A percentile compares a stretch with the other conserved stretches of the same genome.
phyloP scores from a whole-genome alignment of 2,888 invertebrate species.

The Aspidiotus destructor region DNA sequence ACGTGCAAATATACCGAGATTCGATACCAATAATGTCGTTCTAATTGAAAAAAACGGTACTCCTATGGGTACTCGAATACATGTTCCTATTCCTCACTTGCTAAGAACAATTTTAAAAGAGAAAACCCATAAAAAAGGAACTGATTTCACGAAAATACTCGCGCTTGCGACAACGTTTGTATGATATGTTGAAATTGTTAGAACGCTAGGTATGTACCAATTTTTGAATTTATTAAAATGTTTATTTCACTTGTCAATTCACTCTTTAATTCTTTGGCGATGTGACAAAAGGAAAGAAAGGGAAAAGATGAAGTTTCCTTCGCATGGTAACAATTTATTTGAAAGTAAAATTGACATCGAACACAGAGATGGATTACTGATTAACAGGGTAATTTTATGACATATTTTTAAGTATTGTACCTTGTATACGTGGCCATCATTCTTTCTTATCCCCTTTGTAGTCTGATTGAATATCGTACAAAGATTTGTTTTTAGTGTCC shows the following conservation, averaged over 20 bases:
- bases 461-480: not conserved
- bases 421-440: no score
- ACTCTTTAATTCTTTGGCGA: no score
- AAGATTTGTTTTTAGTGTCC: not conserved
- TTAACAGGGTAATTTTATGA: no score
- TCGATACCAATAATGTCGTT: conserved; percentile 92
- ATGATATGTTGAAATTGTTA: conserved; percentile 42
- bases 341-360: no score
- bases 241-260: no score
- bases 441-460: not conserved
- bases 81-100: conserved; percentile 86
- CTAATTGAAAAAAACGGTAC: conserved; percentile 89
- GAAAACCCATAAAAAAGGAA: conserved; percentile 67
- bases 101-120: conserved; percentile 74
- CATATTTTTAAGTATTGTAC: no score
- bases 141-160: conserved; percentile 84
- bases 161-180: conserved; percentile 83
- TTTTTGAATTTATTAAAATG: not conserved
- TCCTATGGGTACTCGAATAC: conserved; percentile 89
- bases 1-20: conserved; percentile 69
- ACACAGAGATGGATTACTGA: no score
- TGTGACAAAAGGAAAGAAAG: no score
- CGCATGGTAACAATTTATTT: no score
- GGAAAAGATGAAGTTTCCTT: not conserved
- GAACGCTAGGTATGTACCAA: not conserved